Percentiles rank a stretch among this genome's conserved stretches.
phyloP scores from a whole-genome alignment of 2,113 vertebrate species.

The Okapia johnstoni region DNA sequence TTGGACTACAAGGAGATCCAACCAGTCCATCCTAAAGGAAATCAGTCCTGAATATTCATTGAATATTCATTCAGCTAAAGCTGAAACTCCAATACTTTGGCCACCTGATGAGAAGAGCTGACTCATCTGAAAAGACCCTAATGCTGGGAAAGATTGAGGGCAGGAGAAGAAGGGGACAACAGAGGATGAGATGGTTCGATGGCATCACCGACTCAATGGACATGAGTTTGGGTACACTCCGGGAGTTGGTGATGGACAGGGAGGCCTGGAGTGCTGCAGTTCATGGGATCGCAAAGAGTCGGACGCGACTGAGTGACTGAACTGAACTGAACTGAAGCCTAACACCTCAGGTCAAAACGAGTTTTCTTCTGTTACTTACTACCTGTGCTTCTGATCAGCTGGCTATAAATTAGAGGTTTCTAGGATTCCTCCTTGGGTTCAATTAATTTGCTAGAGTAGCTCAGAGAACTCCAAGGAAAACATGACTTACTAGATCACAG shows the following conservation, averaged over 20 bases:
- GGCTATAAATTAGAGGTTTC: background rate
- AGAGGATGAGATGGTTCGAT: background rate
- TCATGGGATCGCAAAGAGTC: background rate
- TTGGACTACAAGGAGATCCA: background rate
- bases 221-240: background rate
- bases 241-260: background rate
- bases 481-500: background rate
- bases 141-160: background rate
- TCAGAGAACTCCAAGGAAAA: background rate
- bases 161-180: background rate
- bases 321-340: background rate
- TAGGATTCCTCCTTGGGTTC: background rate
- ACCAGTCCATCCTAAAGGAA: background rate
- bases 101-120: background rate
- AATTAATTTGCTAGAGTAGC: background rate
- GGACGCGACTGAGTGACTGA: accelerated
- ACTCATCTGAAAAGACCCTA: background rate
- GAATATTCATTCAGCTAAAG: background rate
- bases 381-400: background rate
- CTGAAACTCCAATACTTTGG: background rate
- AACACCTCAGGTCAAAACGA: background rate
- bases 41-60: background rate
- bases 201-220: background rate
- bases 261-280: accelerated
- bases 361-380: background rate